A percentile compares a stretch with the other conserved stretches of the same genome.
These are phyloP conservation scores for Pholis gunnellus DNA, from an alignment of 2,113 vertebrate genomes.

Conservation along the genomic window DNA sequence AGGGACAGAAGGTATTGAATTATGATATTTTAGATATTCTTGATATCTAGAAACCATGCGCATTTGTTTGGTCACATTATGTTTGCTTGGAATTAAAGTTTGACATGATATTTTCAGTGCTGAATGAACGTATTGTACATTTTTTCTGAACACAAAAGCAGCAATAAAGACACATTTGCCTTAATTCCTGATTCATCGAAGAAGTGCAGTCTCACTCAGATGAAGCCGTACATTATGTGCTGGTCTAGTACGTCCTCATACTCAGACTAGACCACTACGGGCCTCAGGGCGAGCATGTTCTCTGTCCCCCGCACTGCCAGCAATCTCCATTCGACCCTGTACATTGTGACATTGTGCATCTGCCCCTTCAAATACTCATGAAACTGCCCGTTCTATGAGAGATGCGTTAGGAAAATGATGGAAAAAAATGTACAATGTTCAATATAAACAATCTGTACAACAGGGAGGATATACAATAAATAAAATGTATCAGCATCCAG, in stretches of 20 bases:
- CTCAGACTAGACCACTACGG: constrained; percentile 24
- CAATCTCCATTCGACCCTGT: constrained; percentile 46
- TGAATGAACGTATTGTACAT: not conserved
- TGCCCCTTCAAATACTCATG: constrained; percentile 34
- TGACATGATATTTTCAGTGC: not conserved
- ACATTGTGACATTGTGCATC: constrained; percentile 54
- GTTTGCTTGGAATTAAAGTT: not conserved
- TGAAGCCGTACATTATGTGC: constrained; percentile 43
- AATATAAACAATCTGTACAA: not conserved
- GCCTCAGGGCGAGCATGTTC: constrained; percentile 60
- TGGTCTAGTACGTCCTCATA: constrained; percentile 44
- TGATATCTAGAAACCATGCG: not conserved
- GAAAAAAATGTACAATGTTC: constrained; percentile 6
- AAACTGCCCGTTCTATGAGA: constrained; percentile 18
- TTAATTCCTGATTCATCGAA: constrained; percentile 19
- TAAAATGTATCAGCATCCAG: not conserved
- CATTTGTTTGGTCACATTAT: not conserved
- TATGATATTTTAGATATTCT: not conserved
- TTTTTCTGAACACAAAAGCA: constrained; percentile 9
- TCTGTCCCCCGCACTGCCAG: constrained; percentile 43
- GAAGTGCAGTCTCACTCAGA: constrained; percentile 37
- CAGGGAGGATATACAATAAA: not conserved
- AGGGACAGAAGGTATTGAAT: constrained; percentile 12
- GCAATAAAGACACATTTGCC: not conserved
- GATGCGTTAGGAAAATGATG: not conserved